phyloP scores from a whole-genome alignment of 2,888 invertebrate species.

The Ornithoptera alexandrae region DNA sequence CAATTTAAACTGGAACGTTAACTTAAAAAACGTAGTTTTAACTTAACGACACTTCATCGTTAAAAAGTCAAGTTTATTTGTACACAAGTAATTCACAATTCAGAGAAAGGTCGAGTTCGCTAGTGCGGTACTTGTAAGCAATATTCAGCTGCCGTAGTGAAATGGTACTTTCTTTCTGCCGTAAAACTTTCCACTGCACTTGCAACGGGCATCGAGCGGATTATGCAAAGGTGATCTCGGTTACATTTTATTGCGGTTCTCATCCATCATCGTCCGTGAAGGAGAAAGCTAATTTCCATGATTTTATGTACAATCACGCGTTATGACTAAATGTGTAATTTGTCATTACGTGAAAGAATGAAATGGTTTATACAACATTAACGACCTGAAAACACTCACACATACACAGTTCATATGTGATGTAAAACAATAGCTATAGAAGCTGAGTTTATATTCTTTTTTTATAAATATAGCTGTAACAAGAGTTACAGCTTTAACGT shows the following conservation, averaged over 20 bases:
- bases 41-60: neutral
- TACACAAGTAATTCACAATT: slow-evolving; percentile 1
- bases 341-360: neutral
- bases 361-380: neutral
- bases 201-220: slow-evolving; percentile 33
- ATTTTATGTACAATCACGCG: slow-evolving; percentile 6
- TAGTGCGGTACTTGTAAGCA: neutral
- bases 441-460: neutral
- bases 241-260: slow-evolving; percentile 26
- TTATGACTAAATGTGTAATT: slow-evolving; percentile 8
- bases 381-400: neutral
- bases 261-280: slow-evolving; percentile 19
- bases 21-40: too few relatives aligned
- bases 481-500: too few relatives aligned
- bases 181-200: slow-evolving; percentile 48
- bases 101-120: too few relatives aligned
- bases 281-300: slow-evolving; percentile 22
- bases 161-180: slow-evolving; percentile 47
- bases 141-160: slow-evolving; percentile 36
- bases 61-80: neutral
- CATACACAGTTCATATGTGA: neutral
- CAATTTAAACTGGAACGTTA: too few relatives aligned
- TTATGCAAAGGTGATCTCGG: slow-evolving; percentile 38
- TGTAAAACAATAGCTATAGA: neutral
- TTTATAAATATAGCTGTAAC: neutral